Base-by-base conservation (phyloP, 2,888 invertebrate species). In the Gisinianus flammeolus region DNA sequence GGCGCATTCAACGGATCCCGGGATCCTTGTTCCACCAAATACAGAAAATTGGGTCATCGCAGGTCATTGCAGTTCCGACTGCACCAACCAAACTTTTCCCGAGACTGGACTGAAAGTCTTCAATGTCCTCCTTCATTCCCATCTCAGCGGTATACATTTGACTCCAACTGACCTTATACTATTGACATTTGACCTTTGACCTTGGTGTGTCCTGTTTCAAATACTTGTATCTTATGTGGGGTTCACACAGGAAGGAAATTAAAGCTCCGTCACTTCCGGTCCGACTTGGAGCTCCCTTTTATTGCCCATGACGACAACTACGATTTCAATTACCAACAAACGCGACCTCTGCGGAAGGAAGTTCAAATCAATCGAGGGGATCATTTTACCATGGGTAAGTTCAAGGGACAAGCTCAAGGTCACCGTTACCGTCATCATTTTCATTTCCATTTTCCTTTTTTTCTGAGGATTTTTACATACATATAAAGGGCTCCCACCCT, bases 21-120 rank as follows among this genome's bases (percentile, higher is more conserved):
- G 94, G 3, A 94, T 95, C 86, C 90, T 95, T 68, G 91, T 96
- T 26, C 96, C 96, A 1, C 95, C 95, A 0, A 90, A 90, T 75
- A 94, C 94, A 86, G 89, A 89, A 67, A 90, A 91, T 74, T 95
- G 93, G 87, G 91, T 91, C 35, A 93, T 93, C 22, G 92, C 93
- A 0, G 95, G 95, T 3, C 93, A 94, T 76, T 96, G 96, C 87
- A 93, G 92, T 77, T 90, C 92, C 0, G 91, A 92, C 28, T 95
- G 95, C 85, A 93, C 94, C 8, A 19, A 33, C 19, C 22, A 31
- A 8, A 28, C 19, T 5, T 22, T 80, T n/a, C 80, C 80, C 0
- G 10, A n/a, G 30, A 33, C 30, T 28, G 95, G 95, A 0, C 91
- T 95, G 74, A 93, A 93, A 86, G 91, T 94, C 3, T 91, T 94